Evolutionary conservation across 1,140 invertebrate genomes (phyloP), one percentile per base, ranked within the genome.

Genomic region (Ips typographus): DNA sequence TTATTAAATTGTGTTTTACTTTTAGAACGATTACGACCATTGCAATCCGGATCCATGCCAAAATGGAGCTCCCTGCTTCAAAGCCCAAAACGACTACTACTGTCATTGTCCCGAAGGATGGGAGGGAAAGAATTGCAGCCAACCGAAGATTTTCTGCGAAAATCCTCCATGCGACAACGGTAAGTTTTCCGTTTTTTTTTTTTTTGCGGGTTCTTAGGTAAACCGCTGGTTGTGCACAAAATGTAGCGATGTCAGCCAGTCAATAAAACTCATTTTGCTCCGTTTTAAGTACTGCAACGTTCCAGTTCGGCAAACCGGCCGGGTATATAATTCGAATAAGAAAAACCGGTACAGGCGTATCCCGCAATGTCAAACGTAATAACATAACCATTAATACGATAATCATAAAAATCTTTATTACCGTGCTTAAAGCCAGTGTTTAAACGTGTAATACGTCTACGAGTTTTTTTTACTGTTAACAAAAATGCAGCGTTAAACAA

Each of bases 121-220:
- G 87, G 88, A 90, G 68, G 95, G 95, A 42, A 93, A 92, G 79
- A 95, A 94, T 82, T 98, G 95, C 80, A 93, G 93, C 74, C 87
- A 91, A 72, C 80, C 85, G 6, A 85, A 85, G 61, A 83, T 85
- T 3, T 82, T 82, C 37, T 85, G 85, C 74, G 81, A 86, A 57
- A 84, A 84, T 76, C 86, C 85, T 2, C 84, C 87, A 22, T 86
- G 86, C 71, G 80, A 83, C 77, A 80, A 82, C 77, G 80, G 82
- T 82, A 77, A 77, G 78, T 73, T 49, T 22, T 22, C 22, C 22
- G 22, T 22, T 22, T 22, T 3, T 49, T 49, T 47, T 2, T 49
- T 2, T 8, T 1, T 3, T 2, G 22, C 44, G 3, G 3, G 6
- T 8, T 49, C 0, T 49, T 22, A 2, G 3, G 3, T 49, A 3